Evolutionary conservation across 2,888 invertebrate species (phyloP), one percentile per base, ranked within the genome.

Genomic region (Strigamia transsilvanica): DNA sequence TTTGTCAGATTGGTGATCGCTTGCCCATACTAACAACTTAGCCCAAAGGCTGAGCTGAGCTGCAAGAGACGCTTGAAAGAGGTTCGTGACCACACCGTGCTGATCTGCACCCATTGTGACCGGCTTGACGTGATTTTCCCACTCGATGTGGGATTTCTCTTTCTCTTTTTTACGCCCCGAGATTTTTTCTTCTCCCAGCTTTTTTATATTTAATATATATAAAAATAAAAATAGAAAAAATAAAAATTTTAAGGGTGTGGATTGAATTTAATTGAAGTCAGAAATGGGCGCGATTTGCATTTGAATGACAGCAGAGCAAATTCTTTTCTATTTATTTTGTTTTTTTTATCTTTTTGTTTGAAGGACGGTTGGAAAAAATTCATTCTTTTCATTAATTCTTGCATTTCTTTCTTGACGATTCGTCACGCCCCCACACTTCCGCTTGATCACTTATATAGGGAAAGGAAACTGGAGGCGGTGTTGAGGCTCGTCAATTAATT

Each of bases 401-500:
- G 23, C 61, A 61, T 61, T 61, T 61, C 61, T 61, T 61, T 61
- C 61, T 61, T 61, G 61, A 61, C 61, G 61, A 61, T 61, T 61
- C 46, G 61, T 61, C 18, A 18, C 61, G 61, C 61, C 61, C 61
- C 1, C 61, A 46, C 18, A 61, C 61, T 61, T 61, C 61, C 61
- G 61, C 23, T 23, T 61, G 61, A 61, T 61, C 61, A 61, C 61
- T 61, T 61, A 61, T 23, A 23, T 61, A 61, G 9, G 61, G 23
- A 23, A 18, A 18, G 61, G 12, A 7, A 61, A 21, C 10, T 61
- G 21, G 18, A 61, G 61, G 61, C 21, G 7, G 23, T 61, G 61
- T 61, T 61, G 61, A 61, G 61, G 61, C 61, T 61, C 61, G 61
- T 61, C 61, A 61, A 61, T 61, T 61, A 61, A 61, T 61, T 61